Base-by-base conservation (phyloP, 2,888 invertebrate species). In the Zele albiditarsus region DNA sequence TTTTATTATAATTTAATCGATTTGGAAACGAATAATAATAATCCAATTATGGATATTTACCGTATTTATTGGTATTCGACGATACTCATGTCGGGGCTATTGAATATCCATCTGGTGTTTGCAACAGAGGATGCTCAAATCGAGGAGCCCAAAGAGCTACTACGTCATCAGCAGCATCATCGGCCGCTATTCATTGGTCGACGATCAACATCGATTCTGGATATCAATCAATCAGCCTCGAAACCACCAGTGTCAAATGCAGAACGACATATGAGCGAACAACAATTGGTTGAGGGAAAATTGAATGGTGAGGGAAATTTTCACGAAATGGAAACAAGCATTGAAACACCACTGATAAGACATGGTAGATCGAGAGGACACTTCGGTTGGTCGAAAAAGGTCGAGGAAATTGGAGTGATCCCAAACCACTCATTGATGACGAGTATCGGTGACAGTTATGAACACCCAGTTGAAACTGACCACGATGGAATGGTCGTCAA, bases 301-400 rank as follows among this genome's bases (percentile, higher is more conserved):
- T 67, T 42, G 65, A 63, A 63, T 75, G 73, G 16, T 76, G 78
- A 38, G 27, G 60, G 0, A 57, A 53, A 74, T 58, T 25, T 33
- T 20, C 28, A 16, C 3, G 71, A 76, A 14, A 20, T 74, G 71
- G 80, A 80, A 67, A 80, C 79, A 31, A 80, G 65, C 23, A 78
- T 83, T 65, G 86, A 85, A 53, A 84, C 81, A 62, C 83, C 84
- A 16, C 83, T 84, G 78, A 91, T 91, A 77, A 88, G 91, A 53
- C 91, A 91, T 81, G 87, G 90, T 25, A 87, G 91, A 66, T 91
- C 91, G 0, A 84, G 90, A 8, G 85, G 80, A 57, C 88, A 89
- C 75, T 84, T 89, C 14, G 77, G 75, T 0, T 80, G 86, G 28
- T 81, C 84, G 20, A 49, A 71, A 16, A 80, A 75, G 62, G 46